Conservation (phyloP, 2,888 invertebrate species). For the Corythucha ciliata region DNA sequence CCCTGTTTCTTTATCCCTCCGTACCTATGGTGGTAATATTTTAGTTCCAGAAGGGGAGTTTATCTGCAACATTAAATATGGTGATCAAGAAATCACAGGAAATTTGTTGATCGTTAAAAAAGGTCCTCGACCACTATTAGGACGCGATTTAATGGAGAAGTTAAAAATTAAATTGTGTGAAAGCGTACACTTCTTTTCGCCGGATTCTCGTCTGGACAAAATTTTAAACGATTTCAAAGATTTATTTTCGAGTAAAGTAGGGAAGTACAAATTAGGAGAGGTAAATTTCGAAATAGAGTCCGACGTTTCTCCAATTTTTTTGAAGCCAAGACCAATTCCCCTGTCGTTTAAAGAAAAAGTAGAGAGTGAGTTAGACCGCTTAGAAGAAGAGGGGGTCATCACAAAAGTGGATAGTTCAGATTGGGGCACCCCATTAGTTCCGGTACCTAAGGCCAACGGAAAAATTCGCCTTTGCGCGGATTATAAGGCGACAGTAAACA, state of each 20-base stretch:
- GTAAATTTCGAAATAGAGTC: background rate
- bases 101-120: slow-evolving; percentile 7
- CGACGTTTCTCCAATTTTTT: slow-evolving; percentile 19
- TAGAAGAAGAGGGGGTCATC: slow-evolving; percentile 23
- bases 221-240: slow-evolving; percentile 1
- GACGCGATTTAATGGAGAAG: slow-evolving; percentile 10
- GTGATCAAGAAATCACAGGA: background rate
- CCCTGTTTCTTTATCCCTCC: background rate
- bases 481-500: slow-evolving; percentile 29
- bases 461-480: slow-evolving; percentile 25
- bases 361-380: slow-evolving; percentile 16
- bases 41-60: slow-evolving; percentile 7
- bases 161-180: background rate
- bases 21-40: slow-evolving; percentile 6
- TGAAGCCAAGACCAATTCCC: slow-evolving; percentile 25
- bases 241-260: slow-evolving; percentile 4
- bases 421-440: slow-evolving; percentile 25
- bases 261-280: slow-evolving; percentile 5
- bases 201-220: background rate
- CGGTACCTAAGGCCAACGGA: slow-evolving; percentile 20
- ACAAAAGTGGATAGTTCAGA: slow-evolving; percentile 21
- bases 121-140: slow-evolving; percentile 3
- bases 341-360: slow-evolving; percentile 20
- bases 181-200: background rate
- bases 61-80: background rate